Conservation (phyloP, 2,113 vertebrate genomes). For the Fulmarus glacialis region DNA sequence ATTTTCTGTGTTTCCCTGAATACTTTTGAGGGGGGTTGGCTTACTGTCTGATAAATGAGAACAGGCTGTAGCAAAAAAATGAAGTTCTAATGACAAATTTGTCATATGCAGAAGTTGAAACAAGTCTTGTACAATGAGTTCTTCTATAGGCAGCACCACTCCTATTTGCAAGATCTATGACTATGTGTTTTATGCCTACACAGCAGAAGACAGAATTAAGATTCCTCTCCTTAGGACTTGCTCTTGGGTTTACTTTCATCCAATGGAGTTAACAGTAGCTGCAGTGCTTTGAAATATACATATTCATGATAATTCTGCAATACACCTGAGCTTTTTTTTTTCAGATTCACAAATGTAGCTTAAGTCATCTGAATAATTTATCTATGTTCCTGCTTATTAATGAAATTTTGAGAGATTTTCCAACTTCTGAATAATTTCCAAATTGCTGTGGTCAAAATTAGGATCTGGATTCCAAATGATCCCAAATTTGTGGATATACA, state of each 20-base stretch:
- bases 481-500: not conserved
- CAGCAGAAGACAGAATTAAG: not conserved
- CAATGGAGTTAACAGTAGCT: not conserved
- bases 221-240: not conserved
- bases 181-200: not conserved
- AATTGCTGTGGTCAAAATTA: not conserved
- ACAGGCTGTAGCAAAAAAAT: not conserved
- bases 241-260: not conserved
- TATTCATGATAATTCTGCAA: not conserved
- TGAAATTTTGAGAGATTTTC: not conserved
- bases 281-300: not conserved
- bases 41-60: not conserved
- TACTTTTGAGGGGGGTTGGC: not conserved
- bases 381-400: not conserved
- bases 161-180: rapidly evolving
- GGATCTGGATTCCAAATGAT: not conserved
- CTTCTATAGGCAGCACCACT: not conserved
- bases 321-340: not conserved
- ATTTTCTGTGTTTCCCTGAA: not conserved
- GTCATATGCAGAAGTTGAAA: not conserved
- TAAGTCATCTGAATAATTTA: not conserved
- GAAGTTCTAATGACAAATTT: not conserved
- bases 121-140: not conserved
- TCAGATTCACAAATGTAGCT: not conserved
- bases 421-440: not conserved